These are phyloP conservation scores for Crepidodera aurea DNA, from an alignment of 2,888 invertebrate species.

Conservation along the genomic window DNA sequence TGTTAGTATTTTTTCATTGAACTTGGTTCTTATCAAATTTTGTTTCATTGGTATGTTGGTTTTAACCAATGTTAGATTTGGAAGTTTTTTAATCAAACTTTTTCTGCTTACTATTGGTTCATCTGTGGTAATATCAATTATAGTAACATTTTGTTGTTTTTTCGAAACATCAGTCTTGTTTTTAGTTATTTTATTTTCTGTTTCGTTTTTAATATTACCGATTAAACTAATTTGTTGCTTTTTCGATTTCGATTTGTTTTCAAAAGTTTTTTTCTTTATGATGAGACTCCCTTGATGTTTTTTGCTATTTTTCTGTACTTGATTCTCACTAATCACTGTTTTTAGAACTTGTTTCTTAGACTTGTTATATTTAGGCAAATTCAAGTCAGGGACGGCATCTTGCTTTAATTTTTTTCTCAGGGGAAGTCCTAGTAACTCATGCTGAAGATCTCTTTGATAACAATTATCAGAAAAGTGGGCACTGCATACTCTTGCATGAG, in stretches of 20 bases:
- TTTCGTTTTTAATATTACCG: not conserved
- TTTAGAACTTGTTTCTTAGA: conserved; percentile 22
- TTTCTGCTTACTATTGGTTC: conserved; percentile 1
- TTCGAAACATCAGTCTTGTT: not conserved
- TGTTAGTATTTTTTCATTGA: not conserved
- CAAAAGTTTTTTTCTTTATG: conserved; percentile 4
- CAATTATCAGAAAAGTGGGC: conserved; percentile 64
- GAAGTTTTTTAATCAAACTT: not conserved
- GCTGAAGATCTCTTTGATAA: conserved; percentile 66
- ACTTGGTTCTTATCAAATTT: not conserved
- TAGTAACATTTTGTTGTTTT: not conserved
- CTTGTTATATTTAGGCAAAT: conserved; percentile 42
- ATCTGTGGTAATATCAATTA: conserved; percentile 9
- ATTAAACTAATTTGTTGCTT: not conserved
- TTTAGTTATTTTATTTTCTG: not conserved
- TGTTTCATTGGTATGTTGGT: not conserved
- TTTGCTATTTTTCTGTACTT: conserved; percentile 5
- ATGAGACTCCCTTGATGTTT: not conserved
- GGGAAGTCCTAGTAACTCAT: conserved; percentile 65
- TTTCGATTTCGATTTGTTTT: conserved; percentile 6
- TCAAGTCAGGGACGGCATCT: conserved; percentile 61
- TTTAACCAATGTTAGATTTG: not conserved
- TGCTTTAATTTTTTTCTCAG: conserved; percentile 62
- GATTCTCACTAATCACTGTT: conserved; percentile 7
- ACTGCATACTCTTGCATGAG: conserved; percentile 62